phyloP scores from a whole-genome alignment of 2,797 vertebrate species.

The Diplodus puntazzo region DNA sequence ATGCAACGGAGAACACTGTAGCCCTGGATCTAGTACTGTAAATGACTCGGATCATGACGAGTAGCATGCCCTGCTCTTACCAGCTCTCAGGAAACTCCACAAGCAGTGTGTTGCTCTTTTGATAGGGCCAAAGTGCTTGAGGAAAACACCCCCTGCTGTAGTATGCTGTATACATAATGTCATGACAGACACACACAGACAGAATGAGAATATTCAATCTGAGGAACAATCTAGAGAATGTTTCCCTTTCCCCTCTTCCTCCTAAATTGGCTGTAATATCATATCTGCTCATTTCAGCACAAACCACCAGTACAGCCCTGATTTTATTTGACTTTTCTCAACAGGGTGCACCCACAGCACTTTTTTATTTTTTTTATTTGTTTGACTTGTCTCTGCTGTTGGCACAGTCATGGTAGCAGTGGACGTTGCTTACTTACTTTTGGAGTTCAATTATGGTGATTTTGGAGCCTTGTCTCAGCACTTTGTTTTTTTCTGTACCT shows the following conservation, averaged over 20 bases:
- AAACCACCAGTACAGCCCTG: conserved; percentile 66
- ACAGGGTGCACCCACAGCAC: conserved; percentile 44
- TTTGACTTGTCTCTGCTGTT: conserved; percentile 67
- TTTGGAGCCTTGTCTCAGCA: conserved; percentile 84
- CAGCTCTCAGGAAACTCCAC: conserved; percentile 76
- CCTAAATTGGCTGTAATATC: neutral
- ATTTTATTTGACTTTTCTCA: conserved; percentile 14
- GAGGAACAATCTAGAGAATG: too few species aligned
- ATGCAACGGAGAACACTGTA: conserved; percentile 69
- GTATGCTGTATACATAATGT: conserved; percentile 42
- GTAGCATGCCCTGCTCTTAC: conserved; percentile 60
- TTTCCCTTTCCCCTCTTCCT: neutral
- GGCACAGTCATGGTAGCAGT: conserved; percentile 68
- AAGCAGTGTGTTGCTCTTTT: conserved; percentile 38
- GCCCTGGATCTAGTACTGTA: conserved; percentile 71
- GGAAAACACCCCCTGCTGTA: conserved; percentile 6
- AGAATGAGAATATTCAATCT: neutral
- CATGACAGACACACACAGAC: conserved; percentile 15
- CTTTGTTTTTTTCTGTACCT: conserved; percentile 87
- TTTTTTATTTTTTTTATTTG: conserved; percentile 10
- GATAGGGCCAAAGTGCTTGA: conserved; percentile 37
- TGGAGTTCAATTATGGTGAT: conserved; percentile 70
- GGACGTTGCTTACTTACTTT: conserved; percentile 68
- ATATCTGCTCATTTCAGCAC: conserved; percentile 64
- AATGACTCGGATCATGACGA: conserved; percentile 40